phyloP scores from a whole-genome alignment of 2,888 invertebrate species.

The Meteorus cinctellus region DNA sequence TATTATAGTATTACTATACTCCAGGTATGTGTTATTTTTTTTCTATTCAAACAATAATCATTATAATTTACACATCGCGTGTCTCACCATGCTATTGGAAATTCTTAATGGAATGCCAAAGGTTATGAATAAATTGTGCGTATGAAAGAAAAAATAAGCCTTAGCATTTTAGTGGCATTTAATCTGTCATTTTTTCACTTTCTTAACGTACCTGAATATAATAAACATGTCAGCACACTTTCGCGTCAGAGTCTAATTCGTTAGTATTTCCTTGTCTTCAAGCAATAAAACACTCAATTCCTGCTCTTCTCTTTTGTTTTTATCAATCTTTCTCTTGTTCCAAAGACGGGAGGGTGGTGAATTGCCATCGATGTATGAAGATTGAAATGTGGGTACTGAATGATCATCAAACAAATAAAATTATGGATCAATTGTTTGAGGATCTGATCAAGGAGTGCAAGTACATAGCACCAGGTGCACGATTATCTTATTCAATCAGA shows the following conservation, averaged over 20 bases:
- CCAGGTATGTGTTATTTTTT: not conserved
- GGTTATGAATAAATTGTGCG: conserved; percentile 10
- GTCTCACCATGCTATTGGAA: not conserved
- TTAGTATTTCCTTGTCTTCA: not conserved
- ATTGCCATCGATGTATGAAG: conserved; percentile 5
- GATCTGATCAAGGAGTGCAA: conserved; percentile 81
- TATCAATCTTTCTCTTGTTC: not conserved
- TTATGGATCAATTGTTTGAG: conserved; percentile 76
- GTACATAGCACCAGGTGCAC: conserved; percentile 81
- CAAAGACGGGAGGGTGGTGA: not conserved
- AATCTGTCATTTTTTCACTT: not conserved
- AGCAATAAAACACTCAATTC: not conserved
- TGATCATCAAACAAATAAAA: conserved; percentile 25
- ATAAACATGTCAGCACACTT: not conserved
- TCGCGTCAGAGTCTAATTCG: not conserved
- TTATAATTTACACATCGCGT: conserved; percentile 9
- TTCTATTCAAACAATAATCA: not conserved
- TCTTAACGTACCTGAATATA: not conserved
- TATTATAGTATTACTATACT: not conserved
- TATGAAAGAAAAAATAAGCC: not conserved
- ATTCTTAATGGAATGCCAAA: not conserved
- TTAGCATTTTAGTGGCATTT: conserved; percentile 4
- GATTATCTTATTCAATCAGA: conserved; percentile 76
- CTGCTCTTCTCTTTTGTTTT: not conserved
- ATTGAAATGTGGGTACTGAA: conserved; percentile 29